These are phyloP conservation scores for Xestia sexstrigata DNA, from an alignment of 2,888 invertebrate genomes.

Conservation along the genomic window DNA sequence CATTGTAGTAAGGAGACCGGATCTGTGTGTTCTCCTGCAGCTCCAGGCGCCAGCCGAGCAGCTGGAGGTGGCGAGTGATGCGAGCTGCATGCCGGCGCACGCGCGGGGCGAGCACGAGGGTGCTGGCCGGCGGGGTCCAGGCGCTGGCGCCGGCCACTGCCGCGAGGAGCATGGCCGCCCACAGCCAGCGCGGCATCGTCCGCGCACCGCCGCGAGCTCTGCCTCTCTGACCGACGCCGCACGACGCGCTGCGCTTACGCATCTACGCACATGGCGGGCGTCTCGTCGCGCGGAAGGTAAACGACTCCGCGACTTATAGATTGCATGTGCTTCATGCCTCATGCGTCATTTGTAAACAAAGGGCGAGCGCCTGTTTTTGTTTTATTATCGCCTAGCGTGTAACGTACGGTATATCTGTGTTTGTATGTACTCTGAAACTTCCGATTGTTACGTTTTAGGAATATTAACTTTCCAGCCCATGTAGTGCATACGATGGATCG, in stretches of 20 bases:
- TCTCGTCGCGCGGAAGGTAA: slow-evolving; percentile 89
- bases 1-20: slow-evolving; percentile 84
- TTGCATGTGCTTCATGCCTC: slow-evolving; percentile 85
- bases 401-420: slow-evolving; percentile 66
- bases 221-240: slow-evolving; percentile 80
- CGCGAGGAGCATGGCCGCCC: slow-evolving; percentile 81
- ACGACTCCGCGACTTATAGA: slow-evolving; percentile 88
- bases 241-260: slow-evolving; percentile 83
- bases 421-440: slow-evolving; percentile 44
- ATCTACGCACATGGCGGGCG: slow-evolving; percentile 88
- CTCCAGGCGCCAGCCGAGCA: slow-evolving; percentile 85
- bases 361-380: slow-evolving; percentile 85
- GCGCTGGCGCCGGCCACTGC: slow-evolving; percentile 74
- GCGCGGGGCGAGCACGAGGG: slow-evolving; percentile 71
- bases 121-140: slow-evolving; percentile 73
- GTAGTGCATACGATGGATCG: slow-evolving; percentile 29
- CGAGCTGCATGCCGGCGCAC: slow-evolving; percentile 72
- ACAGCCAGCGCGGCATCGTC: slow-evolving; percentile 87
- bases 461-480: slow-evolving; percentile 23
- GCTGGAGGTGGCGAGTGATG: slow-evolving; percentile 77
- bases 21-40: slow-evolving; percentile 85
- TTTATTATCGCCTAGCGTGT: slow-evolving; percentile 80
- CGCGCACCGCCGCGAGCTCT: slow-evolving; percentile 85
- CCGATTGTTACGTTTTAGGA: slow-evolving; percentile 37
- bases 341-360: slow-evolving; percentile 90